Evolutionary conservation across 2,888 invertebrate species (phyloP), one percentile per base, ranked within the genome.

Genomic region (Entomobrya proxima): DNA sequence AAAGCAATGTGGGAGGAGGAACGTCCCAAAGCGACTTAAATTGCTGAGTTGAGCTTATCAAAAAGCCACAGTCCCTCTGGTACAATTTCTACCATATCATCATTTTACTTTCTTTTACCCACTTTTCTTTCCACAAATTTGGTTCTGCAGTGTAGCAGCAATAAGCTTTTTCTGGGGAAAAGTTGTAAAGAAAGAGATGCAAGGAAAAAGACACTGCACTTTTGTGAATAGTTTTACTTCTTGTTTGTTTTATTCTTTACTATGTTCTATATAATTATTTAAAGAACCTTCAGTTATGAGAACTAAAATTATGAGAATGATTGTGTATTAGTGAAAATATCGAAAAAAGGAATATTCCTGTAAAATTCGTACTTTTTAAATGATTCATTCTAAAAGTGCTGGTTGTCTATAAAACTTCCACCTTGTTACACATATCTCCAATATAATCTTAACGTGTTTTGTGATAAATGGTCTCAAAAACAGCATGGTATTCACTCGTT

Each of bases 11-110:
- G 40, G 37, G 44, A 15, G 77, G 32, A 67, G 76, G 37, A 69
- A 61, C 52, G 86, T 87, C 84, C 86, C 84, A 80, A 72, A 86
- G 85, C 88, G 77, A 77, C 75, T 55, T 79, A 86, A 88, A 89
- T 81, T 87, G 88, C 87, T 88, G 88, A 88, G 86, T 74, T 77
- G 84, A 82, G 86, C 86, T 88, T 87, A 88, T 86, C 86, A 87
- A 87, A 79, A 83, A 76, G 61, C 74, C 32, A 27, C 35, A 86
- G 79, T 87, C 88, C 89, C 88, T 47, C 82, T 82, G 87, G 88
- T 84, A 87, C 87, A 86, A 88, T 87, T 87, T 86, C 74, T n/a
- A n/a, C 85, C 86, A 88, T 27, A 69, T 88, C 86, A 85, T 80
- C 82, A n/a, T n/a, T n/a, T 85, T 74, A 86, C 78, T 77, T 76